These are phyloP conservation scores for Cladorhizidae sp. DNA, from an alignment of 37 sponge, comb jelly and placozoan genomes.

Conservation along the genomic window DNA sequence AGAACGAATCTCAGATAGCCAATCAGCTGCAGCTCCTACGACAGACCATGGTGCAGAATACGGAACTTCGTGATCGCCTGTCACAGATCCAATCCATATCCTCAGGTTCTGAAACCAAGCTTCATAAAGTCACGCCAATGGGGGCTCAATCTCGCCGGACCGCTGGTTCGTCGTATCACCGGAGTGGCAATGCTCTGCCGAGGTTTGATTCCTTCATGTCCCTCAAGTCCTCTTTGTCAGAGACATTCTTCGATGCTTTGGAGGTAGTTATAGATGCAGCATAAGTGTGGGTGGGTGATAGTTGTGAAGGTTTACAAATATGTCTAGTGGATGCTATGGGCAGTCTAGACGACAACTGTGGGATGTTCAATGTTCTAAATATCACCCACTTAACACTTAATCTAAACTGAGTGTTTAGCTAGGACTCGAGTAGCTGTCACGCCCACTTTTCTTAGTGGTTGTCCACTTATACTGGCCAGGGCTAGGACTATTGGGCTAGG, in stretches of 20 bases:
- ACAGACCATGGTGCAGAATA: conserved; percentile 63
- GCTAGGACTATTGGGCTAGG: no score
- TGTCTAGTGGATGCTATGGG: no score
- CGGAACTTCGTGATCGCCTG: conserved; percentile 49
- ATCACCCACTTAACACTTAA: no score
- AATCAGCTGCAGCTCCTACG: conserved; percentile 40
- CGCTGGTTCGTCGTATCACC: not conserved
- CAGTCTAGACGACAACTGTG: no score
- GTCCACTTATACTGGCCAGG: no score
- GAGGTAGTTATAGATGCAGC: no score
- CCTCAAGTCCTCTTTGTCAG: conserved; percentile 55
- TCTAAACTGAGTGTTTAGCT: no score
- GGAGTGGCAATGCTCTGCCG: not conserved
- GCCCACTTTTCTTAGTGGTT: no score
- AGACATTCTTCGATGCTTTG: conserved; percentile 77
- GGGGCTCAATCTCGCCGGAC: not conserved
- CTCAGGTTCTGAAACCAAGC: conserved; percentile 17
- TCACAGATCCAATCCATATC: conserved; percentile 53
- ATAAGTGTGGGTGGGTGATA: no score
- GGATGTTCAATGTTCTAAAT: no score
- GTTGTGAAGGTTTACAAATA: no score
- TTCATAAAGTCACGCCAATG: not conserved
- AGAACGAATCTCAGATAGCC: conserved; percentile 24
- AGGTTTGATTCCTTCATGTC: conserved; percentile 74
- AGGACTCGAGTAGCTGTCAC: no score